These are phyloP conservation scores for Oryzias celebensis DNA, from an alignment of 2,113 vertebrate genomes.

Conservation along the genomic window DNA sequence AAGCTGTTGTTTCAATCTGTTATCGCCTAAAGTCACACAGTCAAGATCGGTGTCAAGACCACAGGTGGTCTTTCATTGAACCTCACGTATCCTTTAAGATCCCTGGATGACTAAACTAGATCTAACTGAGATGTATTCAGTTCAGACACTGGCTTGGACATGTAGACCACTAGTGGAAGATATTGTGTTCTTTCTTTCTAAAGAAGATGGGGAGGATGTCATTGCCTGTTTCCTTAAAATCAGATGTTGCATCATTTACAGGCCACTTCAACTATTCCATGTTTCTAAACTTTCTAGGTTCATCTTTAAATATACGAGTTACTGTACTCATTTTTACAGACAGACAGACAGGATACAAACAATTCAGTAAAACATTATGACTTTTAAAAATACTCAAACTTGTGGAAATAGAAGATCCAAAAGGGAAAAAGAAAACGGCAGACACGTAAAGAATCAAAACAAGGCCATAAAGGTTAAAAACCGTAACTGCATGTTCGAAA, in stretches of 20 bases:
- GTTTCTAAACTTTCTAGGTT: background rate
- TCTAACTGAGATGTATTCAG: conserved; percentile 18
- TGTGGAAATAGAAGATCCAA: too few relatives aligned
- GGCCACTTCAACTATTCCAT: accelerated
- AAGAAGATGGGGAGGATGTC: background rate
- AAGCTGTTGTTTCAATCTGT: conserved; percentile 43
- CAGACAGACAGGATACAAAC: too few relatives aligned
- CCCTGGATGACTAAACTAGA: conserved; percentile 16
- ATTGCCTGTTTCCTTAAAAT: conserved; percentile 25
- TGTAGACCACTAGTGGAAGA: conserved; percentile 8
- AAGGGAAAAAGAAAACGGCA: too few relatives aligned
- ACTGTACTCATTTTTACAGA: background rate
- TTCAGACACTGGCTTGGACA: conserved; percentile 19
- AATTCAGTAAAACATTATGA: too few relatives aligned
- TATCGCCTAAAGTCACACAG: conserved; percentile 36
- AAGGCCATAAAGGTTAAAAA: too few relatives aligned
- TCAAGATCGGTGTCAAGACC: conserved; percentile 27
- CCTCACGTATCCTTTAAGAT: conserved; percentile 24
- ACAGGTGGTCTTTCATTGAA: conserved; percentile 27
- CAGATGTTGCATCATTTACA: conserved; percentile 1
- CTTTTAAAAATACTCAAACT: too few relatives aligned
- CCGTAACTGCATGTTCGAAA: too few relatives aligned
- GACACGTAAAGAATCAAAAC: too few relatives aligned
- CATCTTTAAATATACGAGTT: background rate
- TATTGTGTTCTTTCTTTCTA: background rate